A percentile compares a stretch with the other conserved stretches of the same genome.
Evolutionary conservation across 2,113 vertebrate genomes (phyloP).

Genomic region (Podarcis cretensis): DNA sequence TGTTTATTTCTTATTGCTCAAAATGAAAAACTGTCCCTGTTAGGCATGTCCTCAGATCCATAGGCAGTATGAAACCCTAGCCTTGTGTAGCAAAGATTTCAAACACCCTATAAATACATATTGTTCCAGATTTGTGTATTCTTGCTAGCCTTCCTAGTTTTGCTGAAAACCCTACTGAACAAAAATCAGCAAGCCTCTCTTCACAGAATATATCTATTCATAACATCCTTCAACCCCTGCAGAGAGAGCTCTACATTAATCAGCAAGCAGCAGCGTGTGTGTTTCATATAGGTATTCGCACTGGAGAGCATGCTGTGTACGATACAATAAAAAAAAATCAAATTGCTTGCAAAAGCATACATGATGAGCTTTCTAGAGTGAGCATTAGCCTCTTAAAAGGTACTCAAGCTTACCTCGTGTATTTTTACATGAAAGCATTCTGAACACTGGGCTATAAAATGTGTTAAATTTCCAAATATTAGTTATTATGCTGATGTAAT

Average conservation of each 20-base stretch:
- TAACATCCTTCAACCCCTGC: not conserved
- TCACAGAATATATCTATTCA: not conserved
- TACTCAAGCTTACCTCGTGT: not conserved
- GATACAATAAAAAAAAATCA: not conserved
- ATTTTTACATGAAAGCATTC: not conserved
- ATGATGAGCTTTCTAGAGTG: rapidly evolving
- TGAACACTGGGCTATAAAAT: not conserved
- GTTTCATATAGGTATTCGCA: not conserved
- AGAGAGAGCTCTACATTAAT: not conserved
- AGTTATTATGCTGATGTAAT: not conserved
- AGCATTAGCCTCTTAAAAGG: not conserved
- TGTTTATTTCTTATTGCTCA: not conserved
- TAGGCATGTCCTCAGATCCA: not conserved
- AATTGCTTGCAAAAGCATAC: not conserved
- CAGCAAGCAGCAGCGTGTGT: not conserved
- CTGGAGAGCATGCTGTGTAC: not conserved
- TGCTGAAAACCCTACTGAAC: not conserved
- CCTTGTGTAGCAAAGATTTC: not conserved
- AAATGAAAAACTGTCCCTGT: not conserved
- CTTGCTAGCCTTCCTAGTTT: not conserved
- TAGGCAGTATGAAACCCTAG: not conserved
- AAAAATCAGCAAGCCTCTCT: not conserved
- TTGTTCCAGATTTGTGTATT: not conserved
- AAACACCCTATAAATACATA: not conserved
- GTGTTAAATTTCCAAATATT: not conserved